phyloP scores from a whole-genome alignment of 1,140 invertebrate genomes.

The Himalopsyche phryganea region DNA sequence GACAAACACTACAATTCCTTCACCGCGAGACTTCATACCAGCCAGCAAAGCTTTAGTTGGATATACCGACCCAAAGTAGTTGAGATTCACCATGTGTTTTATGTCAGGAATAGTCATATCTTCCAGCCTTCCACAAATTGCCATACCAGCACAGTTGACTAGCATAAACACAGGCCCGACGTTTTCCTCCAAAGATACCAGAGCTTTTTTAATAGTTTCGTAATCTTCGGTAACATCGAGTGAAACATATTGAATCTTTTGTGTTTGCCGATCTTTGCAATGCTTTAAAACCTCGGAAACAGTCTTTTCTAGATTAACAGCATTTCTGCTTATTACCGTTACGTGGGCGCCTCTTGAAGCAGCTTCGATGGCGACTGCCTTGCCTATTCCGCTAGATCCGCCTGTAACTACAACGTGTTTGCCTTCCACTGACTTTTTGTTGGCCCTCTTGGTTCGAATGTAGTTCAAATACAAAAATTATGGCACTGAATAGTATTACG shows the following conservation, averaged over 20 bases:
- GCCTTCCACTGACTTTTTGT: conserved; percentile 30
- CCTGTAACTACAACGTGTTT: conserved; percentile 79
- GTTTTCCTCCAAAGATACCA: conserved; percentile 55
- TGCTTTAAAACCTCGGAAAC: conserved; percentile 55
- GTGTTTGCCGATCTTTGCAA: conserved; percentile 34
- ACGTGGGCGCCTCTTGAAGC: conserved; percentile 79
- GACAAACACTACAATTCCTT: conserved; percentile 80
- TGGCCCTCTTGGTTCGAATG: not conserved
- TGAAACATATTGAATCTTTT: conserved; percentile 61
- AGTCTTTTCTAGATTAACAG: conserved; percentile 62
- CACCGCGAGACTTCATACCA: conserved; percentile 66
- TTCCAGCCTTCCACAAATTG: conserved; percentile 78
- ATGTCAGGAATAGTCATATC: conserved; percentile 71
- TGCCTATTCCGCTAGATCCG: conserved; percentile 94
- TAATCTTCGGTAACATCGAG: conserved; percentile 72
- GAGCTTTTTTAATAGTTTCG: conserved; percentile 57
- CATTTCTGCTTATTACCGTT: conserved; percentile 82
- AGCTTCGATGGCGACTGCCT: conserved; percentile 73
- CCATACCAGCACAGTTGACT: conserved; percentile 87
- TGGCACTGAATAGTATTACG: not conserved
- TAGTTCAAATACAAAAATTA: not conserved
- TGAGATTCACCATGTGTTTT: conserved; percentile 66
- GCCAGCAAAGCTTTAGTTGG: conserved; percentile 66
- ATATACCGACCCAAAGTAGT: conserved; percentile 70
- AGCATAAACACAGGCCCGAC: conserved; percentile 82